These are phyloP conservation scores for Elaphurus davidianus DNA, from an alignment of 2,113 vertebrate species.

Conservation along the genomic window DNA sequence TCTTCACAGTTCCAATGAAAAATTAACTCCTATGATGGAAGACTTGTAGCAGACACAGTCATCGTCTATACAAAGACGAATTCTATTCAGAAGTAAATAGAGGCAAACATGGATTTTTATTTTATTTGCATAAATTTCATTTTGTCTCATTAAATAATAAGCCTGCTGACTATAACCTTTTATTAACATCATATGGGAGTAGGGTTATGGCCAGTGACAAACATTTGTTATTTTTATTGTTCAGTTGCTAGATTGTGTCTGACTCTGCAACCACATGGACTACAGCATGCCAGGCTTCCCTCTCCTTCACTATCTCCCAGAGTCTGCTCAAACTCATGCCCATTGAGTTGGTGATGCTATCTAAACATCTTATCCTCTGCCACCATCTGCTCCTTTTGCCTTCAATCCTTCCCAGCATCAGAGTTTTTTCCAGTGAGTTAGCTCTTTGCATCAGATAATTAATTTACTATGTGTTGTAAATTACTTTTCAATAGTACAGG, in stretches of 20 bases:
- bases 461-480: background rate
- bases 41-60: background rate
- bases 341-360: background rate
- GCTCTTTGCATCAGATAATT: background rate
- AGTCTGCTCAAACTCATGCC: background rate
- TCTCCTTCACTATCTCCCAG: background rate
- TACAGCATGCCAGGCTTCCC: background rate
- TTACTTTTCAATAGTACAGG: background rate
- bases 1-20: background rate
- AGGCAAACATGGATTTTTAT: background rate
- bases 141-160: background rate
- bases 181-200: background rate
- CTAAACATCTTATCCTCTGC: background rate
- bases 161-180: background rate
- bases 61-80: background rate
- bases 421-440: background rate
- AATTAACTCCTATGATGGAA: background rate
- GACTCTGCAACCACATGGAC: background rate
- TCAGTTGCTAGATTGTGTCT: background rate
- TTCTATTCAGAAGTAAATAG: background rate
- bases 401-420: background rate
- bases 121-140: background rate
- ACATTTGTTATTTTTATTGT: background rate
- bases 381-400: background rate
- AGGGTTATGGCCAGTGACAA: background rate